Evolutionary conservation across 37 sponge, comb jelly and placozoan genomes (phyloP).

Genomic region (Spongilla lacustris): DNA sequence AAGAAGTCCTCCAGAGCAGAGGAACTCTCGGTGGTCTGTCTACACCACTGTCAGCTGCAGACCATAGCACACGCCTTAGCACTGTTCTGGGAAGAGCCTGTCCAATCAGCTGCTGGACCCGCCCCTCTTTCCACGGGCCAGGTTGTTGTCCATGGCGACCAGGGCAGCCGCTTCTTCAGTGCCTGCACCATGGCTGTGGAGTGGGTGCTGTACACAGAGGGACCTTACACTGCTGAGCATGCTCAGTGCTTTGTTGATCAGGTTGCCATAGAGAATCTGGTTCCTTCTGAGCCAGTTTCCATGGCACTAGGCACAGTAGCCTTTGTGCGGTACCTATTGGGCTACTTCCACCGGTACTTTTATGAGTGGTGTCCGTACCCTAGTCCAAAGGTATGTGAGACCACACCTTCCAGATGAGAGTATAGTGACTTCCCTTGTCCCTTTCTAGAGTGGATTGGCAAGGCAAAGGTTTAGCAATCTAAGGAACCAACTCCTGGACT

Average conservation of each 20-base stretch:
- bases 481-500: background rate
- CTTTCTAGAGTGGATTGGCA: background rate
- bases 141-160: constrained; percentile 38
- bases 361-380: background rate
- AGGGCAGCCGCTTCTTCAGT: constrained; percentile 36
- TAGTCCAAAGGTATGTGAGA: background rate
- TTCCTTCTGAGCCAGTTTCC: constrained; percentile 9
- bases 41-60: constrained; percentile 57
- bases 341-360: constrained; percentile 43
- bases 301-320: constrained; percentile 21
- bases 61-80: constrained; percentile 36
- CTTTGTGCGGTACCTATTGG: constrained; percentile 45
- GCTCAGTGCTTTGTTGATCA: constrained; percentile 33
- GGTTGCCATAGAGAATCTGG: background rate
- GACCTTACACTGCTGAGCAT: constrained; percentile 51
- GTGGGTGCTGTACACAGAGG: constrained; percentile 39
- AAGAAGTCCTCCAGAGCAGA: constrained; percentile 4
- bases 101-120: constrained; percentile 24
- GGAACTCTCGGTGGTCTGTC: constrained; percentile 42
- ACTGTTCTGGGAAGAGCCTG: constrained; percentile 46
- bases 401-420: background rate
- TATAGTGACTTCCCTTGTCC: background rate
- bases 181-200: constrained; percentile 61
- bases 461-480: background rate
- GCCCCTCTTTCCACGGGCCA: constrained; percentile 34